Evolutionary conservation across 2,888 invertebrate species (phyloP).

Genomic region (Drosophila lutescens): DNA sequence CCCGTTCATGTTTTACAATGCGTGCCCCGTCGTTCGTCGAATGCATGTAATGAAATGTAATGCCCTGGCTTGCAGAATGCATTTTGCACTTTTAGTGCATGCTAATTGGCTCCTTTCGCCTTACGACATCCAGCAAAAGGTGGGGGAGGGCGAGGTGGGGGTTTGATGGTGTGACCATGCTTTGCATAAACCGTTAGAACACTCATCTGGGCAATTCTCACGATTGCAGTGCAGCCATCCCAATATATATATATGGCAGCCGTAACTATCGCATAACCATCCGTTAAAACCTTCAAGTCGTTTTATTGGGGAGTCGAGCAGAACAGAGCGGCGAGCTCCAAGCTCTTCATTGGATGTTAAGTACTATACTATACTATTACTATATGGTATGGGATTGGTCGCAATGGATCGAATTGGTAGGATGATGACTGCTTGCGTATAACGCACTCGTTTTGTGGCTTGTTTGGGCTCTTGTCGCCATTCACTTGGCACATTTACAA

Average conservation of each 20-base stretch:
- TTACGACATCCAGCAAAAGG: not conserved
- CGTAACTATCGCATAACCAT: conserved; percentile 66
- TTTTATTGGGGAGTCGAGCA: conserved; percentile 45
- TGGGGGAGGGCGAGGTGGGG: not conserved
- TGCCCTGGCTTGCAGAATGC: conserved; percentile 58
- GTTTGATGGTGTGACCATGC: conserved; percentile 40
- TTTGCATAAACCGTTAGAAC: conserved; percentile 67
- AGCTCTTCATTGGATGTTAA: conserved; percentile 11
- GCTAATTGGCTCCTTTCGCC: conserved; percentile 64
- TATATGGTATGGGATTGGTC: conserved; percentile 22
- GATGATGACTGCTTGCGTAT: conserved; percentile 5
- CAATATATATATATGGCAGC: conserved; percentile 68
- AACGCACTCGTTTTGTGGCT: conserved; percentile 31
- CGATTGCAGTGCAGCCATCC: conserved; percentile 55
- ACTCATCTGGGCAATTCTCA: conserved; percentile 54
- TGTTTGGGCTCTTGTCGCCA: conserved; percentile 30
- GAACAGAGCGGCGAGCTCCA: not conserved
- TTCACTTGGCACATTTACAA: conserved; percentile 40
- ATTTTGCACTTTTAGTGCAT: conserved; percentile 72
- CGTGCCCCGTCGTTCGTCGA: conserved; percentile 61
- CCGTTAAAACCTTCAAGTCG: conserved; percentile 37
- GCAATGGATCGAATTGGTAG: conserved; percentile 17
- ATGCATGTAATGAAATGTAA: conserved; percentile 57
- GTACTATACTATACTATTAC: not conserved
- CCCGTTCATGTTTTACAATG: conserved; percentile 63